These are phyloP conservation scores for Pipistrellus pipistrellus DNA, from an alignment of 2,797 vertebrate species.

Conservation along the genomic window DNA sequence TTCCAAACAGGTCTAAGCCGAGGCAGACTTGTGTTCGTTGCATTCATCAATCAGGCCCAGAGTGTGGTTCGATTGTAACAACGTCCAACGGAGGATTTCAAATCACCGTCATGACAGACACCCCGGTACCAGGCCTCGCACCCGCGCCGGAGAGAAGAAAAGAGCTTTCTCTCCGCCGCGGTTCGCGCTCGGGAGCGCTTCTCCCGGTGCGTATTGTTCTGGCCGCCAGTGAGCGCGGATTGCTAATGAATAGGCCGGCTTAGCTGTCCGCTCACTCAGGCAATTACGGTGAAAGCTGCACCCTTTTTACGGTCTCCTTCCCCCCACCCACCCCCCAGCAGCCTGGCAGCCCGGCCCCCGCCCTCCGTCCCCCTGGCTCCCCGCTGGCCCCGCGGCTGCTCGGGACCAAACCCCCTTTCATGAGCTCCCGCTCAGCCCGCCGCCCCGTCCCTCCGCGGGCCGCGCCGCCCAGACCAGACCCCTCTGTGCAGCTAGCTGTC, in stretches of 20 bases:
- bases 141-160: slow-evolving; percentile 50
- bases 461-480: background rate
- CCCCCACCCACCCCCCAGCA: background rate
- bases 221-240: background rate
- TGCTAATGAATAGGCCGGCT: background rate
- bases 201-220: background rate
- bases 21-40: background rate
- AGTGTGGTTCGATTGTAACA: background rate
- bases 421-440: background rate
- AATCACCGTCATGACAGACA: background rate
- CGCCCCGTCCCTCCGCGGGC: background rate
- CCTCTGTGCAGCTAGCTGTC: background rate
- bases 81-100: background rate
- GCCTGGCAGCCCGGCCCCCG: background rate
- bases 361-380: fast-evolving
- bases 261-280: background rate
- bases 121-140: background rate
- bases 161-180: background rate
- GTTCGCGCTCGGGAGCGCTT: background rate
- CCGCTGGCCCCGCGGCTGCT: background rate
- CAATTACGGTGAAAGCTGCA: background rate
- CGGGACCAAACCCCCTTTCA: background rate
- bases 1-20: background rate
- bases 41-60: background rate
- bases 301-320: background rate